These are phyloP conservation scores for Mus minutoides DNA, from an alignment of 2,797 vertebrate genomes.

Conservation along the genomic window DNA sequence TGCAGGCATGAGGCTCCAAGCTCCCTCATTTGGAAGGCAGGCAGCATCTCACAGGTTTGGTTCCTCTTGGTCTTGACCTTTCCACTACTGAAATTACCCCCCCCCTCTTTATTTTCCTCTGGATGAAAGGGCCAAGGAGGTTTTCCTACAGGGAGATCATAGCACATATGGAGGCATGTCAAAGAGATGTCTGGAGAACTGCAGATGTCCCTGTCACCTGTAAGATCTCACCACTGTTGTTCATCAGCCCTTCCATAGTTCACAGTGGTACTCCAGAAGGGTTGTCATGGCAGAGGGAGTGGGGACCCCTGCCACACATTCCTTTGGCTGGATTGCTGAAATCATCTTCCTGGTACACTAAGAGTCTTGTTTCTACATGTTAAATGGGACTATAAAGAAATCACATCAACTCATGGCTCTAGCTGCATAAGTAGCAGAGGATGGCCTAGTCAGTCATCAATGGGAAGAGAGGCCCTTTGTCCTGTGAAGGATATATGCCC, in stretches of 20 bases:
- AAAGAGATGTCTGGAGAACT: neutral
- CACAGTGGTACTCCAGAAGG: neutral
- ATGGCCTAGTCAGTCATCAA: too few species aligned
- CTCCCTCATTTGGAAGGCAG: neutral
- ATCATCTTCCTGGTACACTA: neutral
- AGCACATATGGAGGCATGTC: too few species aligned
- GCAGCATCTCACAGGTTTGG: neutral
- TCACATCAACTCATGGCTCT: neutral
- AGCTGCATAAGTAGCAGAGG: too few species aligned
- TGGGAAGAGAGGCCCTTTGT: too few species aligned
- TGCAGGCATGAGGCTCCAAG: neutral
- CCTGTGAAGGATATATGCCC: too few species aligned
- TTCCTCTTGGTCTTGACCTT: neutral
- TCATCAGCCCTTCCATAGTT: neutral
- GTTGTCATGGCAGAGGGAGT: neutral
- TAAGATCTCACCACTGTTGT: fast-evolving
- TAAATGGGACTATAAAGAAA: constrained; percentile 5
- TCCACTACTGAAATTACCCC: too few species aligned
- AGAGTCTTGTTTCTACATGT: neutral
- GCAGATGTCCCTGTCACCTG: neutral
- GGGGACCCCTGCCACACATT: neutral
- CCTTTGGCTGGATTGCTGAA: neutral
- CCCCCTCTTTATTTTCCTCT: neutral
- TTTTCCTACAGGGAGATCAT: neutral
- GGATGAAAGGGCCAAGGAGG: neutral